Base-by-base conservation (phyloP, 1,140 invertebrate species). In the Frieseomelitta varia region DNA sequence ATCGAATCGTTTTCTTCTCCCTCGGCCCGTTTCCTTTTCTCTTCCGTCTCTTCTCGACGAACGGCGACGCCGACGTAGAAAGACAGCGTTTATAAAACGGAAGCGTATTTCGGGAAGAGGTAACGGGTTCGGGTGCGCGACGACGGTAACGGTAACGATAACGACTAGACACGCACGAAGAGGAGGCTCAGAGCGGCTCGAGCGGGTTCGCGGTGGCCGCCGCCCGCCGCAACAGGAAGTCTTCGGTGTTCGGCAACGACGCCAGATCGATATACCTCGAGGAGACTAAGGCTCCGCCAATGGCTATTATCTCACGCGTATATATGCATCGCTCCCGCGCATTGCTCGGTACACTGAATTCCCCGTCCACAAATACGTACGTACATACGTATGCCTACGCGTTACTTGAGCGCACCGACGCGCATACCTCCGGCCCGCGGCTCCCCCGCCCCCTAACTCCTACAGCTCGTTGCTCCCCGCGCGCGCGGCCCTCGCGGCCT, bases 281-380 rank as follows among this genome's bases (percentile, higher is more conserved):
- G 88, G 90, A 92, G 90, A 89, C 90, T 85, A 90, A 92, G 90
- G 88, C 88, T 91, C 89, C 89, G 86, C 90, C 92, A 91, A 90
- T 92, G 91, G 91, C 90, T 93, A 93, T 93, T 93, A 93, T 92
- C 91, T 91, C 89, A 88, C 89, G 90, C 89, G 86, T 91, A 90
- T 87, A 85, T 85, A 87, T 85, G 90, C 88, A 90, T 86, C 88
- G 87, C 85, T 88, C 85, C 39, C 82, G 83, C 86, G 88, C 90
- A 88, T 85, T 87, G 88, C 84, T 90, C 88, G 81, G 90, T 89
- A 88, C 81, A 89, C 85, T 89, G 87, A 90, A 90, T 90, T 90
- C 86, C 89, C 88, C 83, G 87, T 89, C 85, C 89, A 92, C 88
- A 91, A 87, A 91, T 89, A 85, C 88, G 87, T 75, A 30, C 15